phyloP scores from a whole-genome alignment of 1,140 invertebrate species.

The Gryon sp. region DNA sequence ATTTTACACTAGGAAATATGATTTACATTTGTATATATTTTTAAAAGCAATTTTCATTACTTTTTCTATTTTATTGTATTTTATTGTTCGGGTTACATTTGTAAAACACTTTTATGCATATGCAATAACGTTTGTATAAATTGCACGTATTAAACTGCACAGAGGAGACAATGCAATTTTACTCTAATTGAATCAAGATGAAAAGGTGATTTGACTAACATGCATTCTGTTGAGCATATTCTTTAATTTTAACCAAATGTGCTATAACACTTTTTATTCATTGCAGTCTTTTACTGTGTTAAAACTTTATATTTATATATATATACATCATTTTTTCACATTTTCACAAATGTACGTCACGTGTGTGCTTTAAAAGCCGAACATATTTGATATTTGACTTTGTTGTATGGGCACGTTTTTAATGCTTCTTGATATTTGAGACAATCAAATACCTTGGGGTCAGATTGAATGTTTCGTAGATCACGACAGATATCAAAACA shows the following conservation, averaged over 20 bases:
- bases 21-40: no score
- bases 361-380: constrained; percentile 11
- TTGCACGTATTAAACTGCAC: no score
- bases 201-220: background rate
- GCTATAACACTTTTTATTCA: background rate
- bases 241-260: constrained; percentile 14
- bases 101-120: no score
- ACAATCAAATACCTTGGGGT: constrained; percentile 32
- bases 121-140: no score
- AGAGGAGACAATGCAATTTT: no score
- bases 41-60: no score
- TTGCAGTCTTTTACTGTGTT: background rate
- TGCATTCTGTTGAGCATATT: background rate
- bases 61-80: no score
- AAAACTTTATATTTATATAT: constrained; percentile 21
- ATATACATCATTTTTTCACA: no score
- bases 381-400: constrained; percentile 27
- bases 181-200: background rate
- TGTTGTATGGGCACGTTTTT: constrained; percentile 30
- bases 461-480: constrained; percentile 29
- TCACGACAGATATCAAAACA: constrained; percentile 30
- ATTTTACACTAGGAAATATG: no score
- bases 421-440: constrained; percentile 48
- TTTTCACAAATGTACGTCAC: constrained; percentile 8
- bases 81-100: no score